Conservation (phyloP, 1,140 invertebrate genomes). For the Ceratosolen solmsi region DNA sequence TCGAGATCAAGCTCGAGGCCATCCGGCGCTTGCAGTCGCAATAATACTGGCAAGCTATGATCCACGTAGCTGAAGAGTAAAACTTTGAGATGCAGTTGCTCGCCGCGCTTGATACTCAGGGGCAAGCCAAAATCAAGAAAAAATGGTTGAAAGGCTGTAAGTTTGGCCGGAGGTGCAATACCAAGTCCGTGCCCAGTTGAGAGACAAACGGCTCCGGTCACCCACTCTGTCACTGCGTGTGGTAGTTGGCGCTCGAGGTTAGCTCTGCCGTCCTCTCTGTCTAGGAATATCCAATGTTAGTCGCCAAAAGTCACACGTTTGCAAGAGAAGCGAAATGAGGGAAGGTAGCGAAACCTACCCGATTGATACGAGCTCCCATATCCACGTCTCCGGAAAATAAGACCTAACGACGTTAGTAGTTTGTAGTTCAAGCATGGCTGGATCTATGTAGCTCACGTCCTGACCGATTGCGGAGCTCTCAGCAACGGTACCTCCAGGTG, state of each 20-base stretch:
- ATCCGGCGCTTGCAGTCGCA: slow-evolving; percentile 61
- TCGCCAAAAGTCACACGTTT: too few relatives aligned
- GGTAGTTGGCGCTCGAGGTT: slow-evolving; percentile 75
- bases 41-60: slow-evolving; percentile 77
- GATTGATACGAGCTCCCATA: slow-evolving; percentile 77
- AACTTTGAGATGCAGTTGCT: slow-evolving; percentile 80
- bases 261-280: slow-evolving; percentile 74
- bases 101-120: slow-evolving; percentile 81
- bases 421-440: slow-evolving; percentile 61
- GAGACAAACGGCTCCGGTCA: slow-evolving; percentile 81
- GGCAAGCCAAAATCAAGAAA: slow-evolving; percentile 82
- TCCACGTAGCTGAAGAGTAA: slow-evolving; percentile 83
- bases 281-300: not conserved
- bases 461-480: slow-evolving; percentile 61
- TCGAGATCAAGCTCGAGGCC: slow-evolving; percentile 70
- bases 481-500: slow-evolving; percentile 49
- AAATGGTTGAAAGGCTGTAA: slow-evolving; percentile 82
- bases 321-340: too few relatives aligned
- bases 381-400: slow-evolving; percentile 82
- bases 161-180: slow-evolving; percentile 74
- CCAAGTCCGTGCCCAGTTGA: slow-evolving; percentile 78
- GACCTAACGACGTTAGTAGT: slow-evolving; percentile 70
- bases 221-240: slow-evolving; percentile 84
- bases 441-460: slow-evolving; percentile 65
- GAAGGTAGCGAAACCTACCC: slow-evolving; percentile 71